Base-by-base conservation (phyloP, 2,113 vertebrate genomes). In the Hipposideros armiger region DNA sequence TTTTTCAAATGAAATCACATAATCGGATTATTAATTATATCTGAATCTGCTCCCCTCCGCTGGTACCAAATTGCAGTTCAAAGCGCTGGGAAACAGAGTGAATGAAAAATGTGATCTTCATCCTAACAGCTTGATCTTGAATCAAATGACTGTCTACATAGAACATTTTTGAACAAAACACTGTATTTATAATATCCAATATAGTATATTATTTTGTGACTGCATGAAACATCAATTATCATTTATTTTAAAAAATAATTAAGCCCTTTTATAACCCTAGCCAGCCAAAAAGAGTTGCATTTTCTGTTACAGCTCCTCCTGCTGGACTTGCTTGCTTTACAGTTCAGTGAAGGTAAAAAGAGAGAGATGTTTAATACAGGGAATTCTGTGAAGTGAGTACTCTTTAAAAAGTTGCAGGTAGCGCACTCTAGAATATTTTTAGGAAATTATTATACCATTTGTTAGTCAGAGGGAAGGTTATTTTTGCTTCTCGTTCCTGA, bases 1-100 rank as follows among this genome's bases (percentile, higher is more conserved):
- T 85, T 93, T 72, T 78, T 73, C 76, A 87, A 78, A 60, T 52
- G n/a, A 95, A 97, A 69, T 77, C 11, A 40, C 45, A 88, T 30
- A 89, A 62, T 40, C 80, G 4, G 62, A 50, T 91, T 82, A 62
- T 76, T 77, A 28, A 26, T 78, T 60, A 15, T 74, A 62, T 82
- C 77, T 85, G 54, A 82, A 80, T 72, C 78, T 45, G 28, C 60
- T 40, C 90, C n/a, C 52, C 42, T 84, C n/a, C 30, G 24, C 40
- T 11, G 13, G 28, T 32, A 62, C 72, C 85, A 88, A 54, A 64
- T 70, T 76, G 2, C 69, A 80, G 6, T 42, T 86, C 26, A 24
- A 69, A 73, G 47, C 89, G 86, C 92, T 83, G 36, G 77, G 62
- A 96, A 89, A 45, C 32, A 73, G 50, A 89, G 62, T 62, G 36